A percentile compares a stretch with the other conserved stretches of the same genome.
These are phyloP conservation scores for Nephrotoma flavescens DNA, from an alignment of 2,888 invertebrate species.

Conservation along the genomic window DNA sequence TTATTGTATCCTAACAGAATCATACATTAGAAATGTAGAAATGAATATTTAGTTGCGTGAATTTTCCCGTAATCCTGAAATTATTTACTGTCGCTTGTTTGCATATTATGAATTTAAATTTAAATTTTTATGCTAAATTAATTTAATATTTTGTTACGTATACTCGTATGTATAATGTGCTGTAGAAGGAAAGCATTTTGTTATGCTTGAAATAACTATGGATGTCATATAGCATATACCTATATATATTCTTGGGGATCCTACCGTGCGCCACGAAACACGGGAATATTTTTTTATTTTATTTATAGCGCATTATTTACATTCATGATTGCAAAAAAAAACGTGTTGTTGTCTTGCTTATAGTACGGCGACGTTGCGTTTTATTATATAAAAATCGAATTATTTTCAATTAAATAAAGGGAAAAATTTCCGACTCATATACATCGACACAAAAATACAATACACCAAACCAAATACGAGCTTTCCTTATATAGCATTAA, in stretches of 20 bases:
- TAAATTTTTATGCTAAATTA: background rate
- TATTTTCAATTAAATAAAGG: background rate
- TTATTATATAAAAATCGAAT: background rate
- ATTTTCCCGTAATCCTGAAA: background rate
- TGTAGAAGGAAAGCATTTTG: background rate
- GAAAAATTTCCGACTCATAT: background rate
- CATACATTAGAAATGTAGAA: background rate
- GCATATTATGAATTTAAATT: background rate
- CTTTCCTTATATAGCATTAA: background rate
- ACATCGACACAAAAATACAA: background rate
- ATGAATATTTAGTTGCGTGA: background rate
- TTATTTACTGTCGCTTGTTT: background rate
- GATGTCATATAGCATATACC: background rate
- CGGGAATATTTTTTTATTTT: background rate
- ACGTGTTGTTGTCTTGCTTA: background rate
- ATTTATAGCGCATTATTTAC: background rate
- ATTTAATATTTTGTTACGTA: background rate
- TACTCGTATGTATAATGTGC: background rate
- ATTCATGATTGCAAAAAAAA: background rate
- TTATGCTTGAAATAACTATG: background rate
- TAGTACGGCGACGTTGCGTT: background rate
- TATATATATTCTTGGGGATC: background rate
- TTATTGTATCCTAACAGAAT: background rate
- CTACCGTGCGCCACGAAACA: background rate
- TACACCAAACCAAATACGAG: background rate